Percentiles rank a stretch among this genome's conserved stretches.
Evolutionary conservation across 2,888 invertebrate genomes (phyloP).

Genomic region (Scrobipalpa costella): DNA sequence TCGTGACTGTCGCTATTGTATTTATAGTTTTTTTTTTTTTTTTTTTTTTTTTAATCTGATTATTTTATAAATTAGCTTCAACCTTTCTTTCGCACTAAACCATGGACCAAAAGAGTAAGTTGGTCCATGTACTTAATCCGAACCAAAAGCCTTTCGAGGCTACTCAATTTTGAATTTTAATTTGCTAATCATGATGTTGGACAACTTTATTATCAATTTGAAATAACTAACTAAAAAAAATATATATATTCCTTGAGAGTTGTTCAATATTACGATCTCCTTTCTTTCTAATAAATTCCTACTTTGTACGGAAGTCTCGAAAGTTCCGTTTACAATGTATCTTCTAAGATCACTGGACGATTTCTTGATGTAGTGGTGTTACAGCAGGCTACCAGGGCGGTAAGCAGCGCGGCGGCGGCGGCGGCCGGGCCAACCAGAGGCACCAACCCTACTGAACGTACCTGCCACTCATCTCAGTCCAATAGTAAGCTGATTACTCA

Average conservation of each 20-base stretch:
- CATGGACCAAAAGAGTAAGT: too few species aligned
- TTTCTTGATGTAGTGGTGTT: constrained; percentile 46
- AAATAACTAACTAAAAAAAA: too few species aligned
- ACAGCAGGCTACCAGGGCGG: constrained; percentile 88
- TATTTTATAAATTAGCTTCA: not conserved
- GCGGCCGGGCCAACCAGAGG: constrained; percentile 89
- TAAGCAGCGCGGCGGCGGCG: constrained; percentile 89
- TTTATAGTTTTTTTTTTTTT: not conserved
- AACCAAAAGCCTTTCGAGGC: not conserved
- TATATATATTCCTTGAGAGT: too few species aligned
- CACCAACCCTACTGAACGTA: constrained; percentile 91
- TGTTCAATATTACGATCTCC: not conserved
- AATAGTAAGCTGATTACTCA: constrained; percentile 70
- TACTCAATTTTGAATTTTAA: not conserved
- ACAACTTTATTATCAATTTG: too few species aligned
- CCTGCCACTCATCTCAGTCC: constrained; percentile 77
- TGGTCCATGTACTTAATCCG: too few species aligned
- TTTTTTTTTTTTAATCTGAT: not conserved
- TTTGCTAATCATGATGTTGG: not conserved
- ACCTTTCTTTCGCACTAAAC: not conserved
- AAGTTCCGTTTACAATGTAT: constrained; percentile 13
- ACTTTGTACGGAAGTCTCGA: constrained; percentile 15
- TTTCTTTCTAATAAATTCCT: not conserved
- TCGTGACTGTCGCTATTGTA: constrained; percentile 2
- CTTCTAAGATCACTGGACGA: not conserved